Evolutionary conservation across 2,888 invertebrate genomes (phyloP).

Genomic region (Tetrapedia diversipes): DNA sequence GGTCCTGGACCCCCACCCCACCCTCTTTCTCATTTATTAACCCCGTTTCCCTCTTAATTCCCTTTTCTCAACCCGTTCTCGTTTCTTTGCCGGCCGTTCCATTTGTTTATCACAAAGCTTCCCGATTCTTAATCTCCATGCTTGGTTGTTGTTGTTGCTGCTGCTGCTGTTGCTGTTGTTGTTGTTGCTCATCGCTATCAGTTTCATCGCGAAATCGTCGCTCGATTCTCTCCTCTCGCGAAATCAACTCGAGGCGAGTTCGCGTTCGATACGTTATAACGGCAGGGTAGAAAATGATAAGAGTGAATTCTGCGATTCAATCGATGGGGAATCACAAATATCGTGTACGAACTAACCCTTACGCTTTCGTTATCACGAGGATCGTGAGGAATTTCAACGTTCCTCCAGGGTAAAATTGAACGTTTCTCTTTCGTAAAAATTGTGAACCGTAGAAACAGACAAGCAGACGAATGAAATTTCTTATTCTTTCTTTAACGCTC

Average conservation of each 20-base stretch:
- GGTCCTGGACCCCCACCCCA: constrained; percentile 50
- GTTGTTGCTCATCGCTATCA: too few species aligned
- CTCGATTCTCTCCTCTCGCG: too few species aligned
- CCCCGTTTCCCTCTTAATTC: constrained; percentile 42
- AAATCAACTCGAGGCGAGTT: constrained; percentile 7
- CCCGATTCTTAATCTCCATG: too few species aligned
- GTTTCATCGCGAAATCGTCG: background rate
- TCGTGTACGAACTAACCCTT: too few species aligned
- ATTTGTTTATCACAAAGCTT: constrained; percentile 56
- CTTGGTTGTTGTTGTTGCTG: too few species aligned
- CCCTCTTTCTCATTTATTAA: background rate
- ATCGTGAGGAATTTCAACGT: constrained; percentile 12
- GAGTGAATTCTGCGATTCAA: background rate
- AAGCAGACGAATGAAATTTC: too few species aligned
- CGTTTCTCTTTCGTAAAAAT: constrained; percentile 9
- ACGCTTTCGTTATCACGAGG: constrained; percentile 1
- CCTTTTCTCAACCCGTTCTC: constrained; percentile 46
- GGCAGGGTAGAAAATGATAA: background rate
- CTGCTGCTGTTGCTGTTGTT: too few species aligned
- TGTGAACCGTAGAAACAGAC: too few species aligned
- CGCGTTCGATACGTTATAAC: background rate
- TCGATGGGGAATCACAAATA: constrained; percentile 18
- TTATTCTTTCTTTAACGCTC: too few species aligned
- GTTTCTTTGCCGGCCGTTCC: too few species aligned
- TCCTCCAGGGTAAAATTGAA: background rate